Evolutionary conservation across 2,113 vertebrate species (phyloP).

Genomic region (Melanotaenia duboulayi): DNA sequence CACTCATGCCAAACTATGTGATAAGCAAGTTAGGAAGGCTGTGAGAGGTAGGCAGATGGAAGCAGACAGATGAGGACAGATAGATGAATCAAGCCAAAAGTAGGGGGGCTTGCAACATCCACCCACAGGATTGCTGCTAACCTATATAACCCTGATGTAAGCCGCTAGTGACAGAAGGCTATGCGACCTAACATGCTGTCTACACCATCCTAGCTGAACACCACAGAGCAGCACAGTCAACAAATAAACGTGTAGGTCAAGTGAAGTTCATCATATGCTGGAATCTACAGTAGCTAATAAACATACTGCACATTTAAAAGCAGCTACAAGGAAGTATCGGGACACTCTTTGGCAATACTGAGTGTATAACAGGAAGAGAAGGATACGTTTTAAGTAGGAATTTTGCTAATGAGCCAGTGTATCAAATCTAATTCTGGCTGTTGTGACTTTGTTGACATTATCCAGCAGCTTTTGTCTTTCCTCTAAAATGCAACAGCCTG

Average conservation of each 20-base stretch:
- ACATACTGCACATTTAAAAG: conserved; percentile 36
- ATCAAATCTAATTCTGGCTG: conserved; percentile 39
- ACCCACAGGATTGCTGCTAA: conserved; percentile 51
- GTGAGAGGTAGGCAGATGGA: conserved; percentile 42
- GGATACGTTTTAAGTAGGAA: conserved; percentile 16
- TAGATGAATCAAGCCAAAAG: conserved; percentile 43
- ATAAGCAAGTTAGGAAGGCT: conserved; percentile 34
- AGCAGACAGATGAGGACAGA: background rate
- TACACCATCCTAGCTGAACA: conserved; percentile 46
- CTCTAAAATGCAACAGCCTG: conserved; percentile 25
- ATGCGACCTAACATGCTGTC: conserved; percentile 14
- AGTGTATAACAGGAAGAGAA: background rate
- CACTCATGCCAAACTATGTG: conserved; percentile 10
- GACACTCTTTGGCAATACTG: conserved; percentile 13
- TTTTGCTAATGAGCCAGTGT: conserved; percentile 30
- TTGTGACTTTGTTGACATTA: conserved; percentile 22
- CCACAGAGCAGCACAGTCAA: conserved; percentile 33
- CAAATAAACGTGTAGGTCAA: conserved; percentile 31
- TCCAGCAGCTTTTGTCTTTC: conserved; percentile 30
- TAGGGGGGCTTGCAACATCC: conserved; percentile 16
- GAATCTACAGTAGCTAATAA: conserved; percentile 30
- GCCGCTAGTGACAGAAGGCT: conserved; percentile 41
- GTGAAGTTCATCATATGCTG: conserved; percentile 24
- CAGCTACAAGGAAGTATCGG: conserved; percentile 11
- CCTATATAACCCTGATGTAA: conserved; percentile 54